These are phyloP conservation scores for Phaethon lepturus DNA, from an alignment of 2,113 vertebrate species.

Conservation along the genomic window DNA sequence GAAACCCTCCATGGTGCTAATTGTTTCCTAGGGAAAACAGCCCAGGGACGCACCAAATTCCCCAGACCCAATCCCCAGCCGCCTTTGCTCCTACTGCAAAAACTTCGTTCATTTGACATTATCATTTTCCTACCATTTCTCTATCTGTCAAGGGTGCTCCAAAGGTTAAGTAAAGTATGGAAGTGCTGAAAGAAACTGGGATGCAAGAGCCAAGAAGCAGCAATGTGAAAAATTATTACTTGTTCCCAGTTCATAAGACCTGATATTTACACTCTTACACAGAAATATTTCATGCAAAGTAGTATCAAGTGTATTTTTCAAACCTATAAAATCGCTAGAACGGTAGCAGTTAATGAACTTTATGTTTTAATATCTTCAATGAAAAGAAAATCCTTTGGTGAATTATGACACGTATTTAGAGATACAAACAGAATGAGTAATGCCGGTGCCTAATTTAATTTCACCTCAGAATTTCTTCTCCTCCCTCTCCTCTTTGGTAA, in stretches of 20 bases:
- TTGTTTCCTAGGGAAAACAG: not conserved
- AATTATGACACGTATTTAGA: conserved; percentile 44
- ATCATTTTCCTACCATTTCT: not conserved
- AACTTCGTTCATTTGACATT: not conserved
- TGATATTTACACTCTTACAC: not conserved
- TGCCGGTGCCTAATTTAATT: conserved; percentile 1
- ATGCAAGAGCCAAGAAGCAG: not conserved
- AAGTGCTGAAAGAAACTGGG: not conserved
- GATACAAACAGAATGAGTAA: conserved; percentile 68
- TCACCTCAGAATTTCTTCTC: conserved; percentile 46
- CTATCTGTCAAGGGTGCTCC: not conserved
- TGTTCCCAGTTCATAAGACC: not conserved
- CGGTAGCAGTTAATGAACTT: not conserved
- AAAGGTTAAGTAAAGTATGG: not conserved
- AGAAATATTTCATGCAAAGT: not conserved
- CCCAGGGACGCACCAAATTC: not conserved
- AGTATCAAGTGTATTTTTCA: not conserved
- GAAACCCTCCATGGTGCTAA: not conserved
- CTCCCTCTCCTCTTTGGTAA: conserved; percentile 17
- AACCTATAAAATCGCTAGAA: not conserved
- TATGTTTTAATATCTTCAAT: conserved; percentile 6
- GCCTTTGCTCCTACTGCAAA: not conserved
- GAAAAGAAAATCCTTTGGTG: conserved; percentile 34
- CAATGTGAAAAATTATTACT: not conserved
- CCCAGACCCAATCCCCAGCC: not conserved